Base-by-base conservation (phyloP, 2,888 invertebrate genomes). In the Chrysina gloriosa region DNA sequence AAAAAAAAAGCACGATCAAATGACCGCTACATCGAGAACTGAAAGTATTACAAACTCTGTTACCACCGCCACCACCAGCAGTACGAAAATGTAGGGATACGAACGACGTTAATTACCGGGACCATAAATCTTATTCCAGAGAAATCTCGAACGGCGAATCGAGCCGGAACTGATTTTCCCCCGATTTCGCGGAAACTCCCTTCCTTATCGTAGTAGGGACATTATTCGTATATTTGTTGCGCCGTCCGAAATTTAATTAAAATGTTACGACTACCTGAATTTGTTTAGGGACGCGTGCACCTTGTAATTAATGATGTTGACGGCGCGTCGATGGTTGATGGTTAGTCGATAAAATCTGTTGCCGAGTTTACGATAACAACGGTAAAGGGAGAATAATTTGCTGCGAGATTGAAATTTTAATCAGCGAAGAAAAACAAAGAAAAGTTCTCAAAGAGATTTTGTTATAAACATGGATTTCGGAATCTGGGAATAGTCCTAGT, bases 181-280 rank as follows among this genome's bases (percentile, higher is more conserved):
- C 25, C 25, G 7, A n/a, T 25, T 25, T 25, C 11, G 11, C 25
- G 21, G 11, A 48, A 48, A n/a, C 21, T 23, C 25, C 23, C 48
- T 36, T 11, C 27, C 11, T 3, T 14, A 9, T 25, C 4, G 11
- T 25, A 48, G 25, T 11, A n/a, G 36, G n/a, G 48, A 25, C 27
- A 48, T 23, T n/a, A 11, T 27, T 48, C 25, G 27, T 48, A 48
- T 48, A 48, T 48, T 48, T 48, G 48, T 48, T 48, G 11, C n/a
- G n/a, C 1, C 25, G 23, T 25, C 25, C 11, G 48, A 25, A 25
- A 48, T 48, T 48, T 48, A 48, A 48, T 48, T 48, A 48, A 48
- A 48, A 23, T 25, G 27, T 48, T 48, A 23, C 21, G n/a, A 11
- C 11, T 23, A 48, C 9, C 11, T 48, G 23, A 4, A n/a, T 23